Evolutionary conservation across 2,113 vertebrate species (phyloP).

Genomic region (Oriolus oriolus): DNA sequence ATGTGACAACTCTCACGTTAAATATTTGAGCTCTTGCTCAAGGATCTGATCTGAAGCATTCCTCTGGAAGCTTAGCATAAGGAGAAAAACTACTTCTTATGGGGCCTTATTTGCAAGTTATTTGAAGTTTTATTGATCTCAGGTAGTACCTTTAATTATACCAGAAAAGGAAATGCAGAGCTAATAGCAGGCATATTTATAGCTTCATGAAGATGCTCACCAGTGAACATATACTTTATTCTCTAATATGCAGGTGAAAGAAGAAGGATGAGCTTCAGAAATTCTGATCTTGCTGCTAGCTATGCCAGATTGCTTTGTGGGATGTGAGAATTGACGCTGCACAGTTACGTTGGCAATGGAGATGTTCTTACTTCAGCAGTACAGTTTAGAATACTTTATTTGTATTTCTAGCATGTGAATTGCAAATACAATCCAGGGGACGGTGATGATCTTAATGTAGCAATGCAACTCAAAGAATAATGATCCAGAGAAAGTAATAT

Average conservation of each 20-base stretch:
- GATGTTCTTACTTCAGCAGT: slow-evolving; percentile 31
- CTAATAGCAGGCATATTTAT: neutral
- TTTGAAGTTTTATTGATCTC: neutral
- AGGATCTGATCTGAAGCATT: neutral
- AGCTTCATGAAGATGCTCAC: neutral
- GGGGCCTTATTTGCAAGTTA: neutral
- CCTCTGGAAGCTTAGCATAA: neutral
- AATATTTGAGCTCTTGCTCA: neutral
- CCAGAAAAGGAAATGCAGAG: neutral
- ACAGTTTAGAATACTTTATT: neutral
- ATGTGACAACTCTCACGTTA: neutral
- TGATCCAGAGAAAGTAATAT: neutral
- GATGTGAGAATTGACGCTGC: slow-evolving; percentile 54
- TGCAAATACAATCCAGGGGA: neutral
- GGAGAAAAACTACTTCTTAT: neutral
- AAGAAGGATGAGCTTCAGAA: slow-evolving; percentile 5
- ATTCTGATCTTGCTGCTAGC: slow-evolving; percentile 11
- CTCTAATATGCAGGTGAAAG: neutral
- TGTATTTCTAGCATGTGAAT: neutral
- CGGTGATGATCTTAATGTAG: neutral
- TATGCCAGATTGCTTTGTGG: slow-evolving; percentile 61
- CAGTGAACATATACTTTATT: neutral
- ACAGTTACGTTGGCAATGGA: slow-evolving; percentile 13
- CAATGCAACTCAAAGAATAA: neutral
- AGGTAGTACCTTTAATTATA: neutral